Evolutionary conservation across 1,140 invertebrate species (phyloP), one percentile per base, ranked within the genome.

Genomic region (Achroia grisella): DNA sequence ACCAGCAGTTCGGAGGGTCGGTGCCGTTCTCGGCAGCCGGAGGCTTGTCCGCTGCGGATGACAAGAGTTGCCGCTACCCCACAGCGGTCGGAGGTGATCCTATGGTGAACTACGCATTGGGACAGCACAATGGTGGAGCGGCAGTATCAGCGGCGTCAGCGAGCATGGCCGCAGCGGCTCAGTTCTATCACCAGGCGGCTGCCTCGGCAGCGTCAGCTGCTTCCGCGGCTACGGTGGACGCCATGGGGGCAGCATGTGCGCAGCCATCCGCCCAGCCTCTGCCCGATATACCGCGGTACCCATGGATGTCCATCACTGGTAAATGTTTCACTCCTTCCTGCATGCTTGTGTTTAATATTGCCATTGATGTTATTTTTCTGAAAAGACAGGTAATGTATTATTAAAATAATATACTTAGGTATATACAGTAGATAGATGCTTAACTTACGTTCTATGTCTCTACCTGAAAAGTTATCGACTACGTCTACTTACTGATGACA

Each of bases 301-400:
- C 96, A n/a, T 97, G 96, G 96, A 97, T 97, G 95, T 95, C 95
- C 61, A 95, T 97, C 80, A 96, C 95, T 89, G 96, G 96, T 97
- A 90, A 93, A 90, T 90, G 43, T 56, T 73, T 70, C 56, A 64
- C 52, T 73, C 63, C 53, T 62, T 70, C 48, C 9, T 71, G 68
- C 69, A 66, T 77, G 69, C 33, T 46, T 45, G 35, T 42, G 17
- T 23, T 23, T 3, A 23, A 23, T 23, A 6, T 23, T 23, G 2
- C 17, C 17, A 23, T 23, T 23, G 17, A 23, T 32, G 48, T 47
- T 29, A 10, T 33, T 35, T 46, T 30, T 23, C 58, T 61, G 54
- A 32, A 61, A 56, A 12, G 6, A 23, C n/a, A n/a, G n/a, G n/a
- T n/a, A n/a, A n/a, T n/a, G n/a, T n/a, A n/a, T n/a, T n/a, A n/a